Conservation (phyloP, 2,888 invertebrate species). For the Parnassius smintheus region DNA sequence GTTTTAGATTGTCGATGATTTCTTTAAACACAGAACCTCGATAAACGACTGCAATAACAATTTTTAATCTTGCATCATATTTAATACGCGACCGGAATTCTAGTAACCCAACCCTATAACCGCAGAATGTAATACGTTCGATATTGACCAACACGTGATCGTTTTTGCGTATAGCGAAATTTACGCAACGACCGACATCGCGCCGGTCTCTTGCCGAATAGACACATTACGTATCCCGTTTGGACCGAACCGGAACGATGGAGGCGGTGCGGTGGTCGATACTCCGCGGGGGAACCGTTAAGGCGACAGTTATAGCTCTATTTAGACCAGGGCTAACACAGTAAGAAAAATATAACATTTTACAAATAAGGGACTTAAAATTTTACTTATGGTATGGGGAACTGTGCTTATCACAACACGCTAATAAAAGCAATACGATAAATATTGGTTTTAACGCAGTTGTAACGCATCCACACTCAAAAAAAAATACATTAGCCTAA, state of each 20-base stretch:
- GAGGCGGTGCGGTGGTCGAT: conserved; percentile 15
- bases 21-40: background rate
- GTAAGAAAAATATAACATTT: background rate
- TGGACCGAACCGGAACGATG: conserved; percentile 15
- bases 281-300: conserved; percentile 20
- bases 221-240: conserved; percentile 11
- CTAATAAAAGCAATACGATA: no score
- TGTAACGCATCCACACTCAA: no score
- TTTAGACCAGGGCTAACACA: conserved; percentile 10
- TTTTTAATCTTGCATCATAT: conserved; percentile 1
- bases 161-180: conserved; percentile 18
- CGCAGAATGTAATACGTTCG: conserved; percentile 23
- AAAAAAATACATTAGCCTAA: no score
- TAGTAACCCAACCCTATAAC: conserved; percentile 20
- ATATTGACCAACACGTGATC: conserved; percentile 13
- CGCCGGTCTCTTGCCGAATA: background rate
- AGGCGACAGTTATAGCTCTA: conserved; percentile 20
- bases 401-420: no score
- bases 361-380: no score
- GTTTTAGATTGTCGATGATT: no score
- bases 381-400: no score
- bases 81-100: conserved; percentile 9
- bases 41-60: background rate
- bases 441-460: no score
- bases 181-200: conserved; percentile 18